phyloP scores from a whole-genome alignment of 2,797 vertebrate genomes.

The Tangara arthus region DNA sequence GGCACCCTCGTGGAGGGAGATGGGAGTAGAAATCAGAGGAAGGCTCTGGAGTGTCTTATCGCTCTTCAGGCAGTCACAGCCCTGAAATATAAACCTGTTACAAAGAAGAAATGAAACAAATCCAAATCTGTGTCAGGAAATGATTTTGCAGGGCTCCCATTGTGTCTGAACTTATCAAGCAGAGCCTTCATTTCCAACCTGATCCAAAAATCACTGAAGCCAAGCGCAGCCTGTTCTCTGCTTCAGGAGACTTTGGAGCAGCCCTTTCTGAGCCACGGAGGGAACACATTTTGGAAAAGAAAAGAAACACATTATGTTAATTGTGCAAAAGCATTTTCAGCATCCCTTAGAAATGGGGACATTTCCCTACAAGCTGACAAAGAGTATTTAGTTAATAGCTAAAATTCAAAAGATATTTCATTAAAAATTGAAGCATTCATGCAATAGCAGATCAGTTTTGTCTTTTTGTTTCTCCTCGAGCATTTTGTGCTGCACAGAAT shows the following conservation, averaged over 20 bases:
- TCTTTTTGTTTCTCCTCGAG: background rate
- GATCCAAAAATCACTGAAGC: slow-evolving; percentile 2
- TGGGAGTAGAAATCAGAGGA: rapidly evolving
- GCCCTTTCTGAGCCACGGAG: background rate
- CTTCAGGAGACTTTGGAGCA: background rate
- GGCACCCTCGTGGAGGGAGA: background rate
- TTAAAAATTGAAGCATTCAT: background rate
- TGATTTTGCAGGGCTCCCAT: background rate
- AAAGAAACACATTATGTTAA: background rate
- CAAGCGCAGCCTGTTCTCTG: background rate
- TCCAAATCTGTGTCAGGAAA: background rate
- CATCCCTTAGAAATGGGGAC: background rate
- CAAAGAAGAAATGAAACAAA: background rate
- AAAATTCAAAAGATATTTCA: background rate
- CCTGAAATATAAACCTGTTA: background rate
- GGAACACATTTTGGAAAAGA: background rate
- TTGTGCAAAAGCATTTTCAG: background rate
- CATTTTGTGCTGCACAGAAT: background rate
- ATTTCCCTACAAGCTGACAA: background rate
- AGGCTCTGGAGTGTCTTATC: background rate
- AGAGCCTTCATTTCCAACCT: background rate
- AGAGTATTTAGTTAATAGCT: background rate
- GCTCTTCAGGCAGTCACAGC: background rate
- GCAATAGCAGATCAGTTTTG: background rate
- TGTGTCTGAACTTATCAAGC: background rate